Evolutionary conservation across 2,888 invertebrate species (phyloP).

Genomic region (Rutpela maculata): DNA sequence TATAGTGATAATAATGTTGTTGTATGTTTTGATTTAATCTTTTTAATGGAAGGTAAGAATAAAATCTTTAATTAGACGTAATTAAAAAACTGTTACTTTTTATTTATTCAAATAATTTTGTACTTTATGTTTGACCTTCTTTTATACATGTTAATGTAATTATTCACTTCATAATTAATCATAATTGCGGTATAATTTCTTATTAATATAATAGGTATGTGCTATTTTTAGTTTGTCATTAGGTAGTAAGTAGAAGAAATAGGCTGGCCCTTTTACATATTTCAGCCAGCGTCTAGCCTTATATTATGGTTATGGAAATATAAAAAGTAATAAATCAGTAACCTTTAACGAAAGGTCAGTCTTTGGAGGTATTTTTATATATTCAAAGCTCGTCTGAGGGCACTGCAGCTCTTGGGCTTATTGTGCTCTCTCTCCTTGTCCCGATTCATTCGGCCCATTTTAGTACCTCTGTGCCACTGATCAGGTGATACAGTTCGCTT

Average conservation of each 20-base stretch:
- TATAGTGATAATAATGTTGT: not conserved
- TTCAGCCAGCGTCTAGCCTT: conserved; percentile 9
- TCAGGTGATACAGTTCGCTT: too few species aligned
- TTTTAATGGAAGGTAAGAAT: not conserved
- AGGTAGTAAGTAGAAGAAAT: not conserved
- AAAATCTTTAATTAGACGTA: not conserved
- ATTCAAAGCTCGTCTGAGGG: too few species aligned
- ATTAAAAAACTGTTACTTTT: conserved; percentile 24
- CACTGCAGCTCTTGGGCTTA: too few species aligned
- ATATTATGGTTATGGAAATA: too few species aligned
- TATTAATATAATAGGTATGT: not conserved
- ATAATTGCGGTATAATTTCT: not conserved
- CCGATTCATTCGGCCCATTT: too few species aligned
- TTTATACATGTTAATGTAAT: not conserved
- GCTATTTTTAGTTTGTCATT: not conserved
- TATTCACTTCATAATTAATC: not conserved
- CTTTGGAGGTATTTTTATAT: too few species aligned
- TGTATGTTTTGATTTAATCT: not conserved
- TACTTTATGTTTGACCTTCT: conserved; percentile 1
- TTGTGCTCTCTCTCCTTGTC: too few species aligned
- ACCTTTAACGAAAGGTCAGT: too few species aligned
- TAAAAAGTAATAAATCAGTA: too few species aligned
- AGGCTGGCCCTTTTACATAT: conserved; percentile 17
- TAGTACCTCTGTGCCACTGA: too few species aligned
- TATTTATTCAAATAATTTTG: conserved; percentile 15